A percentile compares a stretch with the other conserved stretches of the same genome.
Evolutionary conservation across 1,140 invertebrate species (phyloP).

Genomic region (Polypedilum vanderplanki): DNA sequence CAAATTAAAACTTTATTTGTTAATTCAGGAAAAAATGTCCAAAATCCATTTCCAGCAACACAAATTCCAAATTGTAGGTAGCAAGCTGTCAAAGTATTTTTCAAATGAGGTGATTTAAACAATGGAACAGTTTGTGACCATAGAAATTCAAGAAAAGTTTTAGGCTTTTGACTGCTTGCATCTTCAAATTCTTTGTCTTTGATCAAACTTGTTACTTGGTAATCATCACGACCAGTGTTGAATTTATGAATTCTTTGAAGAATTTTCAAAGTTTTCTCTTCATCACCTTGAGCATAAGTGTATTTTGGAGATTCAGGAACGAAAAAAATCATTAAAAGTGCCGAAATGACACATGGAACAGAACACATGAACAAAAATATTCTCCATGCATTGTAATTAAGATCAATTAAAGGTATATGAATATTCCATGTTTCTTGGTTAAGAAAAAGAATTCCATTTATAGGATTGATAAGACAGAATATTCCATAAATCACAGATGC

Average conservation of each 20-base stretch:
- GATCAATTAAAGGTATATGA: conserved; percentile 34
- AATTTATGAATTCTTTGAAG: conserved; percentile 46
- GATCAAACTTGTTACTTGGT: background rate
- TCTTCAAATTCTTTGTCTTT: background rate
- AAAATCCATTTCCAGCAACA: conserved; percentile 46
- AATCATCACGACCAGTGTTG: conserved; percentile 46
- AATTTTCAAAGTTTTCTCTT: background rate
- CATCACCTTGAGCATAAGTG: conserved; percentile 3
- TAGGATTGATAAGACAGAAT: background rate
- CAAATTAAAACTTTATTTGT: conserved; percentile 31
- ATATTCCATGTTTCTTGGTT: conserved; percentile 32
- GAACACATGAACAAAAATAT: background rate
- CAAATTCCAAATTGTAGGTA: conserved; percentile 47
- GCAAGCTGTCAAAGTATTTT: conserved; percentile 43
- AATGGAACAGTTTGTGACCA: conserved; percentile 32
- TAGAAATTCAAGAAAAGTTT: conserved; percentile 33
- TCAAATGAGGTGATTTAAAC: conserved; percentile 39
- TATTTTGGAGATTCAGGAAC: conserved; percentile 29
- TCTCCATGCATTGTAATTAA: conserved; percentile 31
- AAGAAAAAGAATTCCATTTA: conserved; percentile 36
- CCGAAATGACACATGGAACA: background rate
- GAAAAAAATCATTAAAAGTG: background rate
- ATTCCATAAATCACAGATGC: background rate
- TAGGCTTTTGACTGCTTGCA: background rate
- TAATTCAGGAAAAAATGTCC: background rate